Conservation (phyloP, 2,797 vertebrate genomes). For the Syndactyla subalaris region DNA sequence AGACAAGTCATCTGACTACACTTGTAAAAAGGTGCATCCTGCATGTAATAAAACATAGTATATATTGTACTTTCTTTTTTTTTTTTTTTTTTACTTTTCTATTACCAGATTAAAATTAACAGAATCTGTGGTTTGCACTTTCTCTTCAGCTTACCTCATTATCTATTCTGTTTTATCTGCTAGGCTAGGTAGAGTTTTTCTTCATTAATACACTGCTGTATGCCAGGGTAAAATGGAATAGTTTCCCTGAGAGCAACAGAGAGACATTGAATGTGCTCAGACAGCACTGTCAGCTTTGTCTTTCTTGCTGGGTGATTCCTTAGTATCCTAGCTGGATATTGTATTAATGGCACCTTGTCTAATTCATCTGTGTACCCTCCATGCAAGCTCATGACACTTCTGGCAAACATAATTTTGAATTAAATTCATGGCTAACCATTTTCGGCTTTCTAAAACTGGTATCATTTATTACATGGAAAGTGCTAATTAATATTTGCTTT, state of each 20-base stretch:
- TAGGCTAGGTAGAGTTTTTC: constrained; percentile 14
- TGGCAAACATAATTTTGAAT: background rate
- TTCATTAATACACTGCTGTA: constrained; percentile 7
- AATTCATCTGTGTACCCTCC: background rate
- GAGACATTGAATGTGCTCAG: background rate
- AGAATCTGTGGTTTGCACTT: background rate
- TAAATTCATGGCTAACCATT: background rate
- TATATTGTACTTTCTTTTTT: background rate
- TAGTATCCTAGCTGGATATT: background rate
- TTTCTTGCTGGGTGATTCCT: background rate
- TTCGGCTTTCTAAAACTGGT: background rate
- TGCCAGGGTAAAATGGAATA: background rate
- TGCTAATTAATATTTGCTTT: constrained; percentile 5
- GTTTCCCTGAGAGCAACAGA: background rate
- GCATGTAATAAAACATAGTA: background rate
- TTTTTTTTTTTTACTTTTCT: background rate
- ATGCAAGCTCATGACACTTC: background rate
- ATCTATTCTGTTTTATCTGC: constrained; percentile 57
- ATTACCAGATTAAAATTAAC: constrained; percentile 24
- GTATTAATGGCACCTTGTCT: background rate
- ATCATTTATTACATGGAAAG: background rate
- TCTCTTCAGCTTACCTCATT: background rate
- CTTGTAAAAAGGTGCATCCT: background rate
- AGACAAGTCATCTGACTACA: background rate
- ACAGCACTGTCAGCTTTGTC: background rate